These are phyloP conservation scores for Caenorhabditis imperialis DNA, from an alignment of 2,888 invertebrate genomes.

Conservation along the genomic window DNA sequence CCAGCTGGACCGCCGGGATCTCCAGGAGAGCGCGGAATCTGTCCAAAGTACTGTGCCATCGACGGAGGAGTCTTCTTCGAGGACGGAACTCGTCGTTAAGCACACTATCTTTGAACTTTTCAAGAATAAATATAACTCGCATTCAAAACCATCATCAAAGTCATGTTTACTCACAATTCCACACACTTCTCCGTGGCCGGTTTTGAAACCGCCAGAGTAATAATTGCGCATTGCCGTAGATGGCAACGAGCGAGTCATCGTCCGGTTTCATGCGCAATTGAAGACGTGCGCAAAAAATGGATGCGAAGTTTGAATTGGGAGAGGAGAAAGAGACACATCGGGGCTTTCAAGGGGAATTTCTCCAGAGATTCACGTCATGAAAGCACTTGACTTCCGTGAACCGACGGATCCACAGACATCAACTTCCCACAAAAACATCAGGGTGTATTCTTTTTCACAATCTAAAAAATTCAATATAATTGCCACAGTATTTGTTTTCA, in stretches of 20 bases:
- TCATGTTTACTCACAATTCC: background rate
- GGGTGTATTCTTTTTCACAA: too few species aligned
- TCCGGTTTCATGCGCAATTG: slow-evolving; percentile 21
- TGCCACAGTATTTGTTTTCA: background rate
- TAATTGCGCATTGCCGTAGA: slow-evolving; percentile 13
- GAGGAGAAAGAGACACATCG: background rate
- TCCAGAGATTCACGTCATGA: too few species aligned
- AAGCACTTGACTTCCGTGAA: background rate
- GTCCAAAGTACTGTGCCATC: slow-evolving; percentile 53
- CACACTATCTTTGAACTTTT: background rate
- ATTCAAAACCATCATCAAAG: slow-evolving; percentile 15
- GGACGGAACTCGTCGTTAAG: slow-evolving; percentile 43
- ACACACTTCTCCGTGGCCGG: slow-evolving; percentile 5
- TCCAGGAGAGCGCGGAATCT: slow-evolving; percentile 54
- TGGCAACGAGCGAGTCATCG: slow-evolving; percentile 4
- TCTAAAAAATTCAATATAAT: too few species aligned
- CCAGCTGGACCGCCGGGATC: slow-evolving; percentile 59
- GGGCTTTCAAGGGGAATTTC: too few species aligned
- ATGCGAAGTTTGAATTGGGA: background rate
- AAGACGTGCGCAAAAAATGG: slow-evolving; percentile 12
- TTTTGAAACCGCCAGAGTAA: slow-evolving; percentile 2
- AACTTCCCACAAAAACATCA: too few species aligned
- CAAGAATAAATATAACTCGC: background rate
- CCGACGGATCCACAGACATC: too few species aligned
- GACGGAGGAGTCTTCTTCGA: slow-evolving; percentile 54